Base-by-base conservation (phyloP, 2,797 vertebrate species). In the Syngnathus rostellatus region DNA sequence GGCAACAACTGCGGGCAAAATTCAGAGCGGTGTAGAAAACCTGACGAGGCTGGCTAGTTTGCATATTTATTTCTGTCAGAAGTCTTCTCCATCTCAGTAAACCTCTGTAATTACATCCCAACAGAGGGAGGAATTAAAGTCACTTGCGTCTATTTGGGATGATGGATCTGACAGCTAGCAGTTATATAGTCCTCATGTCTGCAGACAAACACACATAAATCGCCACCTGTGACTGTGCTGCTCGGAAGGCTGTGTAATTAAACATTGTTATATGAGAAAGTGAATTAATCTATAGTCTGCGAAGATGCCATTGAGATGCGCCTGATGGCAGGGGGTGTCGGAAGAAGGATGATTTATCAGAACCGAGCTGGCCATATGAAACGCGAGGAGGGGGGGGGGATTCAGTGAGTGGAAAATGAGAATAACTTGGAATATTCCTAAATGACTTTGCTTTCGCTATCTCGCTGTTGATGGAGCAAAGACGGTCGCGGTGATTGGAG, bases 191-290 rank as follows among this genome's bases (percentile, higher is more conserved):
- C 83, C 87, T 87, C 84, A 87, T 85, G 83, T 88, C 82, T 85
- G 82, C 83, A 86, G 86, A 86, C 83, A 86, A 87, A 87, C 85
- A 86, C 72, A 75, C 77, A 87, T 86, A 87, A 86, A 87, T 87
- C 81, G 83, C 71, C 51, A 76, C 73, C 79, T 72, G 79, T 83
- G 85, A 87, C 85, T 80, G 84, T 50, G 79, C 81, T 77, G 80
- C 82, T 85, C 84, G 83, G 84, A 89, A 85, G 82, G 83, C 85
- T 85, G 82, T 85, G 84, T 87, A 89, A 89, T 89, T 88, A 88
- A 88, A 87, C 85, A 85, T 85, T 87, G 85, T 88, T 86, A 87
- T 86, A 83, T 82, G 85, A 85, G 81, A 84, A 82, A 87, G 81
- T 85, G 83, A 84, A 88, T 87, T 80, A 86, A 86, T 87, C 83